These are phyloP conservation scores for Centropus unirufus DNA, from an alignment of 2,113 vertebrate species.

Conservation along the genomic window DNA sequence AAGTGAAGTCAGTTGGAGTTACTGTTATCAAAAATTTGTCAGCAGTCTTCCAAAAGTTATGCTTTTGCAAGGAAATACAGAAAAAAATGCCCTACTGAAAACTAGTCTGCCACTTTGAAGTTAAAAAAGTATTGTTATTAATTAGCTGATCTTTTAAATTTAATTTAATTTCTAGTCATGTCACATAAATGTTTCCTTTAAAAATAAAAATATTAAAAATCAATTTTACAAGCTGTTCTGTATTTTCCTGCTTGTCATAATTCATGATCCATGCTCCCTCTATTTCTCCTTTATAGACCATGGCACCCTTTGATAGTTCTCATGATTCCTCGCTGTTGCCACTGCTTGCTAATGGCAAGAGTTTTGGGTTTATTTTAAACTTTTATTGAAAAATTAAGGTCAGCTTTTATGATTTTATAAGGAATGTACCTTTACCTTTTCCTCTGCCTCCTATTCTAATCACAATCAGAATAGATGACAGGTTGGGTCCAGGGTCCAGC, in stretches of 20 bases:
- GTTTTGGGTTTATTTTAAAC: not conserved
- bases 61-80: not conserved
- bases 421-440: not conserved
- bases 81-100: not conserved
- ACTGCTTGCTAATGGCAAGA: not conserved
- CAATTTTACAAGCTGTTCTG: not conserved
- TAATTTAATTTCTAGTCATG: not conserved
- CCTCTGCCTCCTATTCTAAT: not conserved
- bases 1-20: slow-evolving; percentile 36
- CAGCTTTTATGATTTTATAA: not conserved
- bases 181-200: not conserved
- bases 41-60: slow-evolving; percentile 9
- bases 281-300: not conserved
- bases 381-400: not conserved
- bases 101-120: not conserved
- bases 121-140: not conserved
- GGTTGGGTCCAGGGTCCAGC: not conserved
- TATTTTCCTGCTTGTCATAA: not conserved
- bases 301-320: not conserved
- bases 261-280: not conserved
- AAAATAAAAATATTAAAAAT: not conserved
- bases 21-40: slow-evolving; percentile 38
- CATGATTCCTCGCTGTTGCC: not conserved
- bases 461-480: not conserved
- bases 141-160: not conserved